Evolutionary conservation across 1,140 invertebrate species (phyloP), one percentile per base, ranked within the genome.

Genomic region (Cheumatopsyche charites): DNA sequence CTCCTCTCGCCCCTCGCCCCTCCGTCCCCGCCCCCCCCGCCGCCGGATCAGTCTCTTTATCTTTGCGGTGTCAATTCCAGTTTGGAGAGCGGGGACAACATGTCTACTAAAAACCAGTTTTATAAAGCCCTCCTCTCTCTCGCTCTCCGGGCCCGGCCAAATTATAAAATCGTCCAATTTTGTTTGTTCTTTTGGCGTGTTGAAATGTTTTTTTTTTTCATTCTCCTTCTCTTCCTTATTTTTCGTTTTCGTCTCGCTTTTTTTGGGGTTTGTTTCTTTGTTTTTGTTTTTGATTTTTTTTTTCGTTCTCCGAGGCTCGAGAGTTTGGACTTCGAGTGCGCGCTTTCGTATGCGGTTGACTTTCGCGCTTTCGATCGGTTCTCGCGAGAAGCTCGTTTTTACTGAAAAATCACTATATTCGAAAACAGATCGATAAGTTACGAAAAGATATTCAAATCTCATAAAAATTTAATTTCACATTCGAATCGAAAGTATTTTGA

Each of bases 41-140:
- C 13, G 55, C 69, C 63, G 73, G 67, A 74, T 76, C 75, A 65
- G 65, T 73, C 73, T 71, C 73, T 74, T 76, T 76, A 72, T 75
- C 71, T 75, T 75, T 71, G 68, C 65, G 73, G 73, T 76, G 75
- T 76, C 75, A 76, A 75, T 75, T 76, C 75, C 71, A 76, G 75
- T 76, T 76, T 76, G 73, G 71, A 68, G 71, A 70, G 73, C 71
- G 73, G 70, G 70, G 73, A 73, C 73, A 71, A 76, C 75, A 73
- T 73, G 75, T 76, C 73, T 75, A 76, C 75, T 75, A 73, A 75
- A 73, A 76, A 76, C 75, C 75, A 71, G 75, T 76, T 76, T 76
- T 76, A 74, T 74, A 72, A 74, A 72, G 68, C 70, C 63, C 75
- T 62, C 75, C 71, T 71, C 29, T 36, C 29, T 36, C 3, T 36